Conservation (phyloP, 2,797 vertebrate species). For the Pampus argenteus region DNA sequence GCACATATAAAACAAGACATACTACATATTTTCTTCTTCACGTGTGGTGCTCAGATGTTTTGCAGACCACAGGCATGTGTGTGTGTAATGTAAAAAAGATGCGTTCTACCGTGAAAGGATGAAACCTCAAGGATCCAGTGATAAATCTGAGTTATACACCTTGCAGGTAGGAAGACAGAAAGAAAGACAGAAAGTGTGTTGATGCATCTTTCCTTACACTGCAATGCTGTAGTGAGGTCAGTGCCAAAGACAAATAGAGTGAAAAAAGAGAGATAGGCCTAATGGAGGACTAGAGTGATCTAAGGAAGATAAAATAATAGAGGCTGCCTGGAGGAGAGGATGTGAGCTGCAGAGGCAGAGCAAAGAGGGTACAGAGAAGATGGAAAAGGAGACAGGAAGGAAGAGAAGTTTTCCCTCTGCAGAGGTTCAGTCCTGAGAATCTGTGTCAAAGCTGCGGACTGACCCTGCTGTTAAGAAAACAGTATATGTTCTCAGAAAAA, state of each 20-base stretch:
- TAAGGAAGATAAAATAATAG: conserved; percentile 69
- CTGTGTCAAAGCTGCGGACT: conserved; percentile 66
- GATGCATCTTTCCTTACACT: conserved; percentile 71
- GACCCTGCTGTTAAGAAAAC: conserved; percentile 58
- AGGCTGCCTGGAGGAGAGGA: conserved; percentile 49
- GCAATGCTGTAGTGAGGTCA: conserved; percentile 79
- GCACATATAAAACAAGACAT: neutral
- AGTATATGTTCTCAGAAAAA: conserved; percentile 39
- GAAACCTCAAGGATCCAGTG: conserved; percentile 32
- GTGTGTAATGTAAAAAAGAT: conserved; percentile 1
- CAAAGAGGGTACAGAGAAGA: conserved; percentile 32
- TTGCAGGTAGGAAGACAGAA: conserved; percentile 64
- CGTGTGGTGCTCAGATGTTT: conserved; percentile 34
- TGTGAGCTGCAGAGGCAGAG: conserved; percentile 43
- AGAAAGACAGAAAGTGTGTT: conserved; percentile 51
- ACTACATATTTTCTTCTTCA: neutral
- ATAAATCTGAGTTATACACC: conserved; percentile 50
- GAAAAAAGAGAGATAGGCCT: conserved; percentile 43
- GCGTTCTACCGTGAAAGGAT: conserved; percentile 33
- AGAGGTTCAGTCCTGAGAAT: conserved; percentile 64
- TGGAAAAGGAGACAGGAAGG: conserved; percentile 29
- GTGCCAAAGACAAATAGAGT: conserved; percentile 72
- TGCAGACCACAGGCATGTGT: conserved; percentile 40
- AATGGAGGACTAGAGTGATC: conserved; percentile 67
- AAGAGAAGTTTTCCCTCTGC: conserved; percentile 67